A percentile compares a stretch with the other conserved stretches of the same genome.
Conservation (phyloP, 2,113 vertebrate genomes). For the Solenodon paradoxus region DNA sequence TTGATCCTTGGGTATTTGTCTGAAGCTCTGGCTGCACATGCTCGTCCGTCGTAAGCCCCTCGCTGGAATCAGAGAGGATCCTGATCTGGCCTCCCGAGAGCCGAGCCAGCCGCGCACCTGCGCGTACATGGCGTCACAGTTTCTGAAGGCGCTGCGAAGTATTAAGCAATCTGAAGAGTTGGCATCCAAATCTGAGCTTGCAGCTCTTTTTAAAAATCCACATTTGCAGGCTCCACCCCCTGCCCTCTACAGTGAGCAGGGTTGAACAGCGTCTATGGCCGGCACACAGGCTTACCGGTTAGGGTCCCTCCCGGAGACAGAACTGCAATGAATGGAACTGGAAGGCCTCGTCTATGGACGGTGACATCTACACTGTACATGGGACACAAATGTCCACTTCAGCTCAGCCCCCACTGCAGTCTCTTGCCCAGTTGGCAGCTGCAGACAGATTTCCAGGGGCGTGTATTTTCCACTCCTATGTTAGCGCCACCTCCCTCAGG, state of each 20-base stretch:
- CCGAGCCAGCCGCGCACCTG: accelerated
- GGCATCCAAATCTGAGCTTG: not conserved
- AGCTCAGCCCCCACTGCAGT: too few relatives aligned
- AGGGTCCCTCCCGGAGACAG: not conserved
- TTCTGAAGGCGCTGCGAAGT: not conserved
- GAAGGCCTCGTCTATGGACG: too few relatives aligned
- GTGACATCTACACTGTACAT: too few relatives aligned
- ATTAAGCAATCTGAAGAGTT: not conserved
- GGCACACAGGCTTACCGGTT: not conserved
- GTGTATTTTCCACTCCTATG: too few relatives aligned
- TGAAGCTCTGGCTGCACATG: not conserved
- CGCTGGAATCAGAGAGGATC: not conserved
- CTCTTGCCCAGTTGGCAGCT: too few relatives aligned
- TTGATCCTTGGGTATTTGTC: not conserved
- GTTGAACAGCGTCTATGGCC: not conserved
- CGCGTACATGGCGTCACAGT: not conserved
- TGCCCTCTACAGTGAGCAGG: too few relatives aligned
- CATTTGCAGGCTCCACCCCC: not conserved
- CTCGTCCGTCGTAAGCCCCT: too few relatives aligned
- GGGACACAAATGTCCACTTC: not conserved
- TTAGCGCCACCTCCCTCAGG: too few relatives aligned
- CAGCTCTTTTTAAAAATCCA: not conserved
- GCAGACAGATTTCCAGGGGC: too few relatives aligned
- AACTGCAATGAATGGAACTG: too few relatives aligned
- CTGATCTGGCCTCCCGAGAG: not conserved